Conservation (phyloP, 2,888 invertebrate genomes). For the Ashinkailepas kermadecensis region DNA sequence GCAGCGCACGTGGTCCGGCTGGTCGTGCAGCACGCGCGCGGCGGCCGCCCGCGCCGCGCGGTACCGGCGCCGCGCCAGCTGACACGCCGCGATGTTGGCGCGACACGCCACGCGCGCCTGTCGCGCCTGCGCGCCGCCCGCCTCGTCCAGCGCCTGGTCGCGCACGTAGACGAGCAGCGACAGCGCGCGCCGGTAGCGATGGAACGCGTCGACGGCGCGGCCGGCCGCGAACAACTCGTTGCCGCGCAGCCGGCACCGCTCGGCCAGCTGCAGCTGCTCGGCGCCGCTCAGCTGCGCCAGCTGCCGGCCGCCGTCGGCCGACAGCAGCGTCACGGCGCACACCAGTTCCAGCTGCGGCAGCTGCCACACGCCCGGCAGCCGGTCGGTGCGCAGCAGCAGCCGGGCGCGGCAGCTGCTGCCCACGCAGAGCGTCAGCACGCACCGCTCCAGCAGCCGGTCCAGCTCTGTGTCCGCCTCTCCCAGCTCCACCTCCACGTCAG, state of each 20-base stretch:
- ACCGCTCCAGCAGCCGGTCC: constrained; percentile 38
- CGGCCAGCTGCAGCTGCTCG: background rate
- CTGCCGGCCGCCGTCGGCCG: background rate
- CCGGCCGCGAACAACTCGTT: constrained; percentile 57
- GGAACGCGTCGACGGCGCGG: constrained; percentile 59
- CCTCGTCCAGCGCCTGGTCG: constrained; percentile 32
- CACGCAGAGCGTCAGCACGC: constrained; percentile 36
- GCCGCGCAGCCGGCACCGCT: constrained; percentile 37
- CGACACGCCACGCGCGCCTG: constrained; percentile 53
- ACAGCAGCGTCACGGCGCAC: background rate
- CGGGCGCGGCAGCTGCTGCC: constrained; percentile 31
- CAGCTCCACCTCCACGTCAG: constrained; percentile 21
- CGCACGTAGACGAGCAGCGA: constrained; percentile 56
- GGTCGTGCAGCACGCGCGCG: constrained; percentile 44
- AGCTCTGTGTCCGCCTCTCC: constrained; percentile 39
- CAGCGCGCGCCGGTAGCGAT: constrained; percentile 62
- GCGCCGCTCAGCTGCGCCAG: background rate
- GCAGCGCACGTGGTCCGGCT: constrained; percentile 47
- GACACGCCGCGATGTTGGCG: constrained; percentile 75
- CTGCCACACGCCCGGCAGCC: background rate
- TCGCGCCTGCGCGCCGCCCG: constrained; percentile 49
- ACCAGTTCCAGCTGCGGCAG: background rate
- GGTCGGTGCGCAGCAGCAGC: background rate
- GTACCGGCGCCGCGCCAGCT: constrained; percentile 59
- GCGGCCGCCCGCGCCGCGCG: constrained; percentile 58